Evolutionary conservation across 2,113 vertebrate genomes (phyloP), one percentile per base, ranked within the genome.

Genomic region (Pelvicachromis taeniatus): DNA sequence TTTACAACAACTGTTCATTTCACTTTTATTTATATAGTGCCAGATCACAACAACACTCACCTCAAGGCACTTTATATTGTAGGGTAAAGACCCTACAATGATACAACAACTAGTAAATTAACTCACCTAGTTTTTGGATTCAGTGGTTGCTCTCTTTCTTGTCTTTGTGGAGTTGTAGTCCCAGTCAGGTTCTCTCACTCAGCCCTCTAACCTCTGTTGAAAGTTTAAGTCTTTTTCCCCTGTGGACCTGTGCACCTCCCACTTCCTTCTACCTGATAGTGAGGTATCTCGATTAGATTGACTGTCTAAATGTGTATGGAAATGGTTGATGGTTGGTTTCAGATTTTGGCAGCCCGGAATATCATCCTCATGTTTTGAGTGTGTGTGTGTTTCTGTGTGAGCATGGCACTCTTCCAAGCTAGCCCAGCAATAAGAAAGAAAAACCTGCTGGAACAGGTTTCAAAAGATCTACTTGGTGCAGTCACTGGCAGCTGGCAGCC

Each of bases 401-500:
- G 11, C 81, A 6, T 94, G 94, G 92, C 93, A 83, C 87, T 68
- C 11, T 38, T 88, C 93, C 94, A 95, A 83, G 61, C 84, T 82
- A 92, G 88, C 75, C 73, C 82, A 85, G 91, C 77, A 92, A 90
- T 91, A 91, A 92, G 85, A 94, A 92, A 86, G 84, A 90, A 86
- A 93, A 91, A 94, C 94, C 92, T 96, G 95, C 89, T 91, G 82
- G 88, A 94, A 96, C 95, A 96, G 94, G 96, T 95, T 94, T 83
- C 85, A 81, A 86, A 88, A 91, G 87, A 84, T 92, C 83, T 88
- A 75, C 78, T 77, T 77, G 83, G 89, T 91, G 65, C 82, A 90
- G 88, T 88, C 85, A 89, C 9, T 88, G 87, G 92, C 91, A 94
- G 91, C 90, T 92, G 83, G 87, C 90, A 94, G 88, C 50, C 3